Base-by-base conservation (phyloP, 2,888 invertebrate species). In the Panorpa germanica region DNA sequence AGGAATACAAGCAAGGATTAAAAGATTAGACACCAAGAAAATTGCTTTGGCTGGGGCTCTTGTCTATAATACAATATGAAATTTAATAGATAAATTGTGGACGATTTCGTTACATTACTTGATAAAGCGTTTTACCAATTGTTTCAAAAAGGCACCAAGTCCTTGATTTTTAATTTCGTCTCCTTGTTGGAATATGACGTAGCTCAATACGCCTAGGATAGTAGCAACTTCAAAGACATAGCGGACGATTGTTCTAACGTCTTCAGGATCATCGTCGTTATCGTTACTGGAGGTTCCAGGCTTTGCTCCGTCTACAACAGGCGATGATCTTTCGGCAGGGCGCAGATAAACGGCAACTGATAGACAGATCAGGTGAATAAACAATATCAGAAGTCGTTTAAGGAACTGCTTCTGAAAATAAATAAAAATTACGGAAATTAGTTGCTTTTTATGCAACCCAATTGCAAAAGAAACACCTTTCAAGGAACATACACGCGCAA, bases 91-190 rank as follows among this genome's bases (percentile, higher is more conserved):
- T 20, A n/a, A 8, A 17, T 23, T 9, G n/a, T 20, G 8, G 8
- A 20, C 8, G 28, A 15, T 14, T 12, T 21, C 12, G 3, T 18
- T 12, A 16, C 11, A 20, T 26, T 19, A 15, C 11, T n/a, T 6
- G 7, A 17, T 9, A 3, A 28, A 11, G 46, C 54, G n/a, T n/a
- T n/a, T 60, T 53, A 91, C 91, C 69, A 93, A 62, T 54, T 93
- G 93, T 44, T 83, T 83, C 32, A 90, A 57, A 57, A 91, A 96
- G 1, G 83, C 83, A 30, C 71, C 61, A 8, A 91, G 50, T 4
- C 96, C 96, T 49, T 95, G 91, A 49, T 93, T 90, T 51, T 82
- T 73, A 34, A 98, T 73, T 58, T 96, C 96, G 43, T 85, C 83
- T 0, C 90, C 82, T 50, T 93, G 88, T 52, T 95, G 93, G 36